Evolutionary conservation across 2,113 vertebrate species (phyloP), one percentile per base, ranked within the genome.

Genomic region (Chinchilla lanigera): DNA sequence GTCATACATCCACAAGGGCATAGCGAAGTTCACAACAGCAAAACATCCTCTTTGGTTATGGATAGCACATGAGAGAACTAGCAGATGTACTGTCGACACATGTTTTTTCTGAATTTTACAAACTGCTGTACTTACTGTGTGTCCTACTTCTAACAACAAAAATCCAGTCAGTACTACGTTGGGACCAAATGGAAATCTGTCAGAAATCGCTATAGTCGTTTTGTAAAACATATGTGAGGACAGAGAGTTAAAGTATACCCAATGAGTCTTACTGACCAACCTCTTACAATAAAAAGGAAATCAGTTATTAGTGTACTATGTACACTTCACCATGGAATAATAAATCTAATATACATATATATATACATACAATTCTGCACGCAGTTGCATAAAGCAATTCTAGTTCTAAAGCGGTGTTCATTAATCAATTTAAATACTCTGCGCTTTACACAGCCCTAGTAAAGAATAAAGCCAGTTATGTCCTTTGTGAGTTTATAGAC

Each of bases 341-440:
- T 90, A 97, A 92, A 92, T 78, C 33, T 82, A 56, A 38, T 88
- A 58, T 92, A 90, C 82, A 93, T 54, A 84, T 85, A 87, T 88
- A 96, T 58, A 22, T 58, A 97, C n/a, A n/a, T n/a, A n/a, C n/a
- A n/a, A n/a, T 85, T 95, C 52, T 95, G 85, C 96, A 95, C 60
- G 75, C 96, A 97, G 93, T n/a, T 96, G 85, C 93, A 93, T 94
- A 93, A 90, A 96, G 41, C 80, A 97, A 95, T 96, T 96, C 93
- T 96, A 33, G 93, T 97, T 96, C 58, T 86, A 95, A 90, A 86
- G 69, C 96, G 54, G 28, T 58, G 28, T 90, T 60, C 86, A 94
- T 97, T 93, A 97, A 83, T 97, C 96, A 96, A 85, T 88, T 92
- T 90, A 96, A 97, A 78, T 41, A 73, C 35, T 86, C 0, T 93